These are phyloP conservation scores for Phaenicophaeus curvirostris DNA, from an alignment of 2,797 vertebrate species.

Conservation along the genomic window DNA sequence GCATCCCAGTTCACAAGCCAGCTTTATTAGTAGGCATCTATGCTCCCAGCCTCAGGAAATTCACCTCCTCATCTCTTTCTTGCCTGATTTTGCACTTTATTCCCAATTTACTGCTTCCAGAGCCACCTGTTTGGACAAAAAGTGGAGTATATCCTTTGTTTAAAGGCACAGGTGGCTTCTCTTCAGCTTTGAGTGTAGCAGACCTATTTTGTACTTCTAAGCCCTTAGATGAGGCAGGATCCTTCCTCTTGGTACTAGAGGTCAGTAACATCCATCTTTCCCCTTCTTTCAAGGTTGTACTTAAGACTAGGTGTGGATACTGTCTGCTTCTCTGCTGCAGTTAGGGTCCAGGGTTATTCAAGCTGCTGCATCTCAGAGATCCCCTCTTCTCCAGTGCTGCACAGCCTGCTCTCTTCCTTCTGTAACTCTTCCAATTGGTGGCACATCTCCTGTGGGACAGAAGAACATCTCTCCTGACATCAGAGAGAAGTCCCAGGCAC, in stretches of 20 bases:
- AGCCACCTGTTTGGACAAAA: background rate
- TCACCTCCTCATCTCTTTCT: background rate
- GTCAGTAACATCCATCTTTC: background rate
- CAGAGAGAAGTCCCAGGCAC: background rate
- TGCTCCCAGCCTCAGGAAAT: background rate
- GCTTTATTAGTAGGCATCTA: background rate
- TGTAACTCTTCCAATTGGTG: background rate
- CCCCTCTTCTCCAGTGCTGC: background rate
- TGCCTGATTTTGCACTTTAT: background rate
- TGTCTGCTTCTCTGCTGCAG: background rate
- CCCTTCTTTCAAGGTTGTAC: background rate
- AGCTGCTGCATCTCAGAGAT: background rate
- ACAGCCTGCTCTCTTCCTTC: background rate
- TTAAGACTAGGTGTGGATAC: background rate
- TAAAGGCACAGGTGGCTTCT: background rate
- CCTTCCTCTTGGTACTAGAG: background rate
- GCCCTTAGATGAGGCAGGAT: background rate
- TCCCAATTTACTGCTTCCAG: background rate
- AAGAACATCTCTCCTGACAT: background rate
- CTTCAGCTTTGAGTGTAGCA: background rate
- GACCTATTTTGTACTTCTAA: background rate
- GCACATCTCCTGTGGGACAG: background rate
- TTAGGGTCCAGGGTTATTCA: background rate
- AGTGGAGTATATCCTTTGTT: background rate
- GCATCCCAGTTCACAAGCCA: background rate